phyloP scores from a whole-genome alignment of 2,888 invertebrate genomes.

The Cataglyphis altisquamis region DNA sequence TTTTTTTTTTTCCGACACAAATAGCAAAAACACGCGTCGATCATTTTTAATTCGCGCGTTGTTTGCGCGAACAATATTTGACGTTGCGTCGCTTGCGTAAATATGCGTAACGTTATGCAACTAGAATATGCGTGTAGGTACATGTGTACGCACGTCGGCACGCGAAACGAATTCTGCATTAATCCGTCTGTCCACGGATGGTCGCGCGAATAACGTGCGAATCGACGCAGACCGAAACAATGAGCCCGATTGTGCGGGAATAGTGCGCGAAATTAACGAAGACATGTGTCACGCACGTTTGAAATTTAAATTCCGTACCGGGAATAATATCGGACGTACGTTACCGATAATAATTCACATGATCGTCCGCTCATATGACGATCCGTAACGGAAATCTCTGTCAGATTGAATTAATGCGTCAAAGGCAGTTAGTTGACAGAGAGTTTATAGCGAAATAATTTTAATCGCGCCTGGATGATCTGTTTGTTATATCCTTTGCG shows the following conservation, averaged over 20 bases:
- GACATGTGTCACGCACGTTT: constrained; percentile 36
- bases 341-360: constrained; percentile 39
- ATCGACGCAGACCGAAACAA: constrained; percentile 29
- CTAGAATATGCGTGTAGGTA: neutral
- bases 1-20: neutral
- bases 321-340: constrained; percentile 11
- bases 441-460: constrained; percentile 28
- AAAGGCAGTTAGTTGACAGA: constrained; percentile 31
- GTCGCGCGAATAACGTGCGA: constrained; percentile 55
- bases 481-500: constrained; percentile 6
- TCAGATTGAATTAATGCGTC: constrained; percentile 32
- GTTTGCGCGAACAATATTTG: constrained; percentile 32
- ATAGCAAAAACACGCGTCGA: constrained; percentile 18
- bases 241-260: constrained; percentile 30
- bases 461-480: neutral
- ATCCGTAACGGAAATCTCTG: constrained; percentile 22
- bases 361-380: constrained; percentile 2
- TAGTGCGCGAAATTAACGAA: constrained; percentile 50
- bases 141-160: neutral
- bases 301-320: constrained; percentile 35
- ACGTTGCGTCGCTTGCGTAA: constrained; percentile 24
- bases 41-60: constrained; percentile 17
- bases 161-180: constrained; percentile 37
- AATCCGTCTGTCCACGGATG: constrained; percentile 42
- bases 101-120: constrained; percentile 45